Conservation (phyloP, 2,888 invertebrate species). For the Iphiclides podalirius region DNA sequence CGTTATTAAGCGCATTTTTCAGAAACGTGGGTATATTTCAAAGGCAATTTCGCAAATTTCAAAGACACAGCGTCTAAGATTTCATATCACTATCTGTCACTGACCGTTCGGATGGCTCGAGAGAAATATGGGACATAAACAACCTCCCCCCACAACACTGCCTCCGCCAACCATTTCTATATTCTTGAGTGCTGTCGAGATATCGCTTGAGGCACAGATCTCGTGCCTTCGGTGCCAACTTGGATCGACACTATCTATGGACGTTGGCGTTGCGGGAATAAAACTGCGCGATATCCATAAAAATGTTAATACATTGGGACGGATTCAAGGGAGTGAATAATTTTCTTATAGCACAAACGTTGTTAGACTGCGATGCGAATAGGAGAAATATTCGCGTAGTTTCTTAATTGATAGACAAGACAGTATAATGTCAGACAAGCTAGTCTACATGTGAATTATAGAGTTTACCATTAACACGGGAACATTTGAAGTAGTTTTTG, state of each 20-base stretch:
- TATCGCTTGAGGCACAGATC: constrained; percentile 16
- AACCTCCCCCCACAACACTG: background rate
- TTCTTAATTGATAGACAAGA: too few species aligned
- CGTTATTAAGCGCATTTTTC: too few species aligned
- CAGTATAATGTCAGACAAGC: too few species aligned
- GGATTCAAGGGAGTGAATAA: background rate
- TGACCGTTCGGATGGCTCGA: background rate
- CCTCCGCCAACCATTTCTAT: background rate
- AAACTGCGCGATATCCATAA: constrained; percentile 10
- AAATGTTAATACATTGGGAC: constrained; percentile 21
- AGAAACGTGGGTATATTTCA: background rate
- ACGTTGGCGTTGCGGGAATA: constrained; percentile 1
- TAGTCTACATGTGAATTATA: too few species aligned
- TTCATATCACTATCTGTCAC: background rate
- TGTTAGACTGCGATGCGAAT: too few species aligned
- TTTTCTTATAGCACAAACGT: too few species aligned
- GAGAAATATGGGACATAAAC: constrained; percentile 14
- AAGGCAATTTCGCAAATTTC: too few species aligned
- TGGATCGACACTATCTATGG: constrained; percentile 18
- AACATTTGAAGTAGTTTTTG: too few species aligned
- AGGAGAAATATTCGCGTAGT: too few species aligned
- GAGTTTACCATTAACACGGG: too few species aligned
- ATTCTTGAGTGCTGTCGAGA: constrained; percentile 20
- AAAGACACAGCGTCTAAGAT: background rate
- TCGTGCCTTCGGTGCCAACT: constrained; percentile 19